Conservation (phyloP, 2,888 invertebrate genomes). For the Oithona nana region DNA sequence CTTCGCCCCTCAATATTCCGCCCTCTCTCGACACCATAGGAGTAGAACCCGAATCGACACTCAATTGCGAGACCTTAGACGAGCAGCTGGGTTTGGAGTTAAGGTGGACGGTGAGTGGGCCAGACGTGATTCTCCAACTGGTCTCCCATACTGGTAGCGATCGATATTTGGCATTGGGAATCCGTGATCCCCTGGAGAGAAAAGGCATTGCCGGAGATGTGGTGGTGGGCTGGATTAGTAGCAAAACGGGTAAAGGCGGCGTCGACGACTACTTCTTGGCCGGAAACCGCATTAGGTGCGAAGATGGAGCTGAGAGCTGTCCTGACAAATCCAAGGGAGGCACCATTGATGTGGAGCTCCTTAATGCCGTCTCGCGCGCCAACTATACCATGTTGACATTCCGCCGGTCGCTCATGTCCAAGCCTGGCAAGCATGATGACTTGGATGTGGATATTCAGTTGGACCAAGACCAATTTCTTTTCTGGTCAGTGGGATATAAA, state of each 20-base stretch:
- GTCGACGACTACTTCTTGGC: conserved; percentile 6
- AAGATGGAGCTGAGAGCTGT: conserved; percentile 8
- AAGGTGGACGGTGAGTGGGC: neutral
- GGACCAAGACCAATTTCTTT: neutral
- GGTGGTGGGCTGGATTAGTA: conserved; percentile 7
- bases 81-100: neutral
- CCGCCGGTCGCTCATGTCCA: neutral
- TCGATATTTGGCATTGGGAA: neutral
- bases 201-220: neutral
- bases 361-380: neutral
- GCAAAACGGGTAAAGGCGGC: neutral
- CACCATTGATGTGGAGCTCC: neutral
- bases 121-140: neutral
- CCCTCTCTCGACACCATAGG: neutral
- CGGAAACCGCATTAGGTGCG: neutral
- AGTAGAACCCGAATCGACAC: neutral
- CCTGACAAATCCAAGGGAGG: conserved; percentile 5
- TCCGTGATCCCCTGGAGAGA: neutral
- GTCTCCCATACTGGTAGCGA: neutral
- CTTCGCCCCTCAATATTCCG: neutral
- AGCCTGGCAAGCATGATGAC: too few relatives aligned
- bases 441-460: neutral
- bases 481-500: conserved; percentile 8
- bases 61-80: neutral
- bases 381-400: conserved; percentile 7